phyloP scores from a whole-genome alignment of 37 sponge, comb jelly and placozoan genomes.

The Aphrocallistes beatrix region DNA sequence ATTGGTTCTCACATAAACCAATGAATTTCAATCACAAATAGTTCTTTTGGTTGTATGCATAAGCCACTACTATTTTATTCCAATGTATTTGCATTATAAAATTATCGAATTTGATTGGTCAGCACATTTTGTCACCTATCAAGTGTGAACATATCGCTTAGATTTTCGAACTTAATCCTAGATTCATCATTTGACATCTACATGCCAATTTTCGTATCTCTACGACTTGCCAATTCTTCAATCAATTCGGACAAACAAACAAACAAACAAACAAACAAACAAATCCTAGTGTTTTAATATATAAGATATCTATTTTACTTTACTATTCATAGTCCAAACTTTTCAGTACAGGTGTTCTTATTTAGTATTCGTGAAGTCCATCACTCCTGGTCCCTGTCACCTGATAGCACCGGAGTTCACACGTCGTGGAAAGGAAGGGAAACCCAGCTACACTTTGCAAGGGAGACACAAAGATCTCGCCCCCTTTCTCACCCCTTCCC shows the following conservation, averaged over 20 bases:
- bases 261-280: too few relatives aligned
- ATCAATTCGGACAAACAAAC: not conserved
- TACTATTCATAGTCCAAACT: not conserved
- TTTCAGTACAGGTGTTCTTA: not conserved
- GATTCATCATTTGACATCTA: not conserved
- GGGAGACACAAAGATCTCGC: slow-evolving; percentile 66
- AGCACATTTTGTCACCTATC: too few relatives aligned
- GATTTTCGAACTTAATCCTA: too few relatives aligned
- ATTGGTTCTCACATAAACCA: too few relatives aligned
- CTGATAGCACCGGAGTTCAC: slow-evolving; percentile 65
- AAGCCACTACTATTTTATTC: too few relatives aligned
- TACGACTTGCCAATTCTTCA: too few relatives aligned
- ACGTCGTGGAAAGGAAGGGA: slow-evolving; percentile 65
- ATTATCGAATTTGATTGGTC: too few relatives aligned
- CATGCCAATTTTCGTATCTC: not conserved
- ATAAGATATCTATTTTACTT: not conserved
- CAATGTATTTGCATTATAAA: too few relatives aligned
- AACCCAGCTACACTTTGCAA: slow-evolving; percentile 63
- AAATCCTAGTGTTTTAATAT: not conserved
- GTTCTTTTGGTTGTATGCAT: too few relatives aligned
- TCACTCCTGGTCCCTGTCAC: slow-evolving; percentile 81
- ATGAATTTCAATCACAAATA: too few relatives aligned
- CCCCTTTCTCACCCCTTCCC: slow-evolving; percentile 80
- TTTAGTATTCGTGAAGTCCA: slow-evolving; percentile 60
- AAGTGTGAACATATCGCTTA: too few relatives aligned